A percentile compares a stretch with the other conserved stretches of the same genome.
Conservation (phyloP, 2,113 vertebrate genomes). For the Pandion haliaetus region DNA sequence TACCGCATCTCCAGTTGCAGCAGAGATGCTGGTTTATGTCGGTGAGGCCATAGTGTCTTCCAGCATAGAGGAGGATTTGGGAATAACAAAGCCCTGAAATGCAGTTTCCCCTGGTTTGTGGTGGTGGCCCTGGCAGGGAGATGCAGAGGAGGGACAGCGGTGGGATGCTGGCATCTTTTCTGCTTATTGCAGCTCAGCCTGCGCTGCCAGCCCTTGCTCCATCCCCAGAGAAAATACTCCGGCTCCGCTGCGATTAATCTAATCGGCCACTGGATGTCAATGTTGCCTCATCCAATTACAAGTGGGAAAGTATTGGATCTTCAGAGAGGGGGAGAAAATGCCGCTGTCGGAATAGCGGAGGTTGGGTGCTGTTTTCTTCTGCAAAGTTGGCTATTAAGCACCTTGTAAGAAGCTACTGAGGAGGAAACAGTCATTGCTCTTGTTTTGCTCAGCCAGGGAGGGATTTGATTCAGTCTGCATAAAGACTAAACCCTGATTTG, state of each 20-base stretch:
- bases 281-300: slow-evolving; percentile 72
- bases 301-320: neutral
- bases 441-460: neutral
- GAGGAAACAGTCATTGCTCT: neutral
- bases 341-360: neutral
- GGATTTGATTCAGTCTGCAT: neutral
- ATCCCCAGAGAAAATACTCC: neutral
- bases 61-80: neutral
- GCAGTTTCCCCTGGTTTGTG: rapidly evolving
- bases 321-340: neutral
- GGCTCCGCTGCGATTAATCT: slow-evolving; percentile 68
- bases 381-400: neutral
- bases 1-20: neutral
- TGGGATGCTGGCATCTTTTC: neutral
- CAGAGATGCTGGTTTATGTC: neutral
- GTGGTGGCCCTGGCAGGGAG: neutral
- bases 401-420: rapidly evolving
- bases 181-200: neutral
- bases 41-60: rapidly evolving
- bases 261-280: slow-evolving; percentile 80
- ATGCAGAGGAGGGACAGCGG: neutral
- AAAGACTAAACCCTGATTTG: neutral
- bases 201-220: neutral
- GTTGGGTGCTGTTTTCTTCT: neutral
- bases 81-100: rapidly evolving